phyloP scores from a whole-genome alignment of 35 echinoderm and acorn worm species.

The Patiria miniata region DNA sequence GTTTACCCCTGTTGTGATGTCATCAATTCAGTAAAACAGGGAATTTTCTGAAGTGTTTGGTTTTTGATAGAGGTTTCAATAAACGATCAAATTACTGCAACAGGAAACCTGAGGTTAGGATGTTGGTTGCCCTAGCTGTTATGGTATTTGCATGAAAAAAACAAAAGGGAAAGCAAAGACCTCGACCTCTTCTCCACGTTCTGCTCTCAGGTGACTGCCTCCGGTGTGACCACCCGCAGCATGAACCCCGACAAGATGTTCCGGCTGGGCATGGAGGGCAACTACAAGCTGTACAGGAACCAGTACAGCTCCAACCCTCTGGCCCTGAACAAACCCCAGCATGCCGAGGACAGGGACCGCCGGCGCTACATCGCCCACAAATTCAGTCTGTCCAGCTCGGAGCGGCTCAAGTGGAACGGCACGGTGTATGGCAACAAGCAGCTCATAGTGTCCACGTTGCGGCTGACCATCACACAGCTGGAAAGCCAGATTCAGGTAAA shows the following conservation, averaged over 20 bases:
- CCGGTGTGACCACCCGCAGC: conserved; percentile 7
- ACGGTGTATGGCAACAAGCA: conserved; percentile 80
- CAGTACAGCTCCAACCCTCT: conserved; percentile 75
- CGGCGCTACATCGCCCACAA: conserved; percentile 81
- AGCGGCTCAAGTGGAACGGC: conserved; percentile 90
- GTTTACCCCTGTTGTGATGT: too few relatives aligned
- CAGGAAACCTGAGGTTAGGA: too few relatives aligned
- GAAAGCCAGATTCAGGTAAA: conserved; percentile 59
- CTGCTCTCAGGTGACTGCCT: conserved; percentile 3
- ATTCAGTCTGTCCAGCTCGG: conserved; percentile 62
- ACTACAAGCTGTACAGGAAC: conserved; percentile 95
- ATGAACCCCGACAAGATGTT: conserved; percentile 56
- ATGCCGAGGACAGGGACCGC: conserved; percentile 91
- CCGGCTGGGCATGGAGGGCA: conserved; percentile 95
- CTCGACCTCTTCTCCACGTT: too few relatives aligned
- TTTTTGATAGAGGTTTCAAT: too few relatives aligned
- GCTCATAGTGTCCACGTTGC: conserved; percentile 78
- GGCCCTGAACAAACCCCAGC: conserved; percentile 95
- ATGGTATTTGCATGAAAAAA: too few relatives aligned
- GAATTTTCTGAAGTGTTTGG: too few relatives aligned
- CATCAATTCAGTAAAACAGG: too few relatives aligned
- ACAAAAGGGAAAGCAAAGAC: too few relatives aligned
- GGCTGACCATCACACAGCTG: conserved; percentile 83
- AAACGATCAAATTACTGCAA: too few relatives aligned
- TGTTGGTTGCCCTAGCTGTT: too few relatives aligned